Percentiles rank a stretch among this genome's conserved stretches.
These are phyloP conservation scores for Talpa occidentalis DNA, from an alignment of 2,113 vertebrate species.

Conservation along the genomic window DNA sequence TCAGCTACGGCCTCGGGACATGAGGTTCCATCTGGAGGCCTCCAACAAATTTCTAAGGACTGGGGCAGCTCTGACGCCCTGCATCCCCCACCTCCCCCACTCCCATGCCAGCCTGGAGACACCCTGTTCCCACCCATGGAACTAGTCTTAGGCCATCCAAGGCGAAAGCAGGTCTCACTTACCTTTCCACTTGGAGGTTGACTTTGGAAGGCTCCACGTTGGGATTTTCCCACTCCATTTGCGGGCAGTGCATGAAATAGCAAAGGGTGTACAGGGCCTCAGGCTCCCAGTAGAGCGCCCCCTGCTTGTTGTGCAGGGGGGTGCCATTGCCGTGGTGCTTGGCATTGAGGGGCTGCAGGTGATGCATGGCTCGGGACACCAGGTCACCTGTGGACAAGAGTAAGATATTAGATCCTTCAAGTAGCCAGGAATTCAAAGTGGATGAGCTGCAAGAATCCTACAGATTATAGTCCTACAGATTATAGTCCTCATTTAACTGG, in stretches of 20 bases:
- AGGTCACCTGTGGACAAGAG: conserved; percentile 91
- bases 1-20: background rate
- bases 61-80: background rate
- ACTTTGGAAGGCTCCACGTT: conserved; percentile 98
- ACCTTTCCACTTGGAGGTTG: conserved; percentile 97
- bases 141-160: background rate
- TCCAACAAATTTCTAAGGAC: background rate
- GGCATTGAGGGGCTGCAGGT: conserved; percentile 95
- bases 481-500: background rate
- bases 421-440: background rate
- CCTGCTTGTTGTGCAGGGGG: conserved; percentile 93
- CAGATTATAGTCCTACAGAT: background rate
- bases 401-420: conserved; percentile 39
- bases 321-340: conserved; percentile 94
- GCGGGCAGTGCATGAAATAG: conserved; percentile 99
- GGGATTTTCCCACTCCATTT: conserved; percentile 99
- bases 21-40: background rate
- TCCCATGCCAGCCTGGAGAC: background rate
- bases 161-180: conserved; percentile 56
- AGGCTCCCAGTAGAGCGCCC: conserved; percentile 94
- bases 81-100: accelerated
- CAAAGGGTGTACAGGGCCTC: conserved; percentile 98
- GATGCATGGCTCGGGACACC: conserved; percentile 97
- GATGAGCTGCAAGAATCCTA: background rate
- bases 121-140: background rate